phyloP scores from a whole-genome alignment of 2,888 invertebrate species.

The Tenthredo mesomela region DNA sequence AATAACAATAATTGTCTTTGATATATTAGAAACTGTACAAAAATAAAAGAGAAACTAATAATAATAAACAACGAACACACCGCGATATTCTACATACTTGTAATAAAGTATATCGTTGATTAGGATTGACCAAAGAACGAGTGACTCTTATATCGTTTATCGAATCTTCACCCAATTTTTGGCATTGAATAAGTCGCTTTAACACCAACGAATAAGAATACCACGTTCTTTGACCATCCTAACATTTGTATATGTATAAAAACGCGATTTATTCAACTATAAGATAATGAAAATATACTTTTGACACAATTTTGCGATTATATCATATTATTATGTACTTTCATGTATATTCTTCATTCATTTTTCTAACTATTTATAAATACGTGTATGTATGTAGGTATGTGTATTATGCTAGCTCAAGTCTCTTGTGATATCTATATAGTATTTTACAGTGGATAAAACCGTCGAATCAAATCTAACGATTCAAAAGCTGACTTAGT shows the following conservation, averaged over 20 bases:
- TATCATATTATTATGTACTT: neutral
- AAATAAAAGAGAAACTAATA: neutral
- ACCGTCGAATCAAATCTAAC: neutral
- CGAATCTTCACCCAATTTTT: too few relatives aligned
- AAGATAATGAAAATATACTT: neutral
- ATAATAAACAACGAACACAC: neutral
- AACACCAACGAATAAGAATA: neutral
- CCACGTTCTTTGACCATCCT: neutral
- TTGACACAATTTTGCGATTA: neutral
- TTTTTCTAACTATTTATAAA: constrained; percentile 27
- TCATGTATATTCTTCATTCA: neutral
- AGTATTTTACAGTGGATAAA: neutral
- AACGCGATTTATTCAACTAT: constrained; percentile 9
- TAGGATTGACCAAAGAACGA: neutral
- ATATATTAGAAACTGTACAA: constrained; percentile 29
- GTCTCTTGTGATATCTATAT: constrained; percentile 1
- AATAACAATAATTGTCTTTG: neutral
- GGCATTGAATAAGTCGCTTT: too few relatives aligned
- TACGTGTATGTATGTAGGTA: neutral
- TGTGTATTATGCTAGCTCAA: constrained; percentile 2
- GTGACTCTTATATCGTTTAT: neutral
- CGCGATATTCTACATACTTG: neutral
- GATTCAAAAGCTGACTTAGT: neutral
- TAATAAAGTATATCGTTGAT: neutral
- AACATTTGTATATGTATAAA: neutral